A percentile compares a stretch with the other conserved stretches of the same genome.
phyloP scores from a whole-genome alignment of 2,797 vertebrate genomes.

The Anableps anableps region DNA sequence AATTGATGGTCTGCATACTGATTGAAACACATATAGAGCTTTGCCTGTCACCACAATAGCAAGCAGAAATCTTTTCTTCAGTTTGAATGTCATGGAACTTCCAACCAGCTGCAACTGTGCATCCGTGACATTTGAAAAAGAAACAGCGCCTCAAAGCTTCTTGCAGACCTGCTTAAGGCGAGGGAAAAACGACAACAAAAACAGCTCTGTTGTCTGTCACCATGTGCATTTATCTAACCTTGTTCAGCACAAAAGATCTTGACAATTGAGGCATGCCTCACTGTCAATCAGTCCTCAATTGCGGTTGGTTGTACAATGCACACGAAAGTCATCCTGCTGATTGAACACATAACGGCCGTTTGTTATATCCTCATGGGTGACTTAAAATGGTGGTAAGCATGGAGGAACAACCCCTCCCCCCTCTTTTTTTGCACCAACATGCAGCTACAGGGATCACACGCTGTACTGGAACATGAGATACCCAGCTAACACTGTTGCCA shows the following conservation, averaged over 20 bases:
- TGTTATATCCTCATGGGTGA: constrained; percentile 53
- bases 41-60: constrained; percentile 27
- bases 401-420: constrained; percentile 16
- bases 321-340: background rate
- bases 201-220: constrained; percentile 56
- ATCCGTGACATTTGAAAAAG: constrained; percentile 69
- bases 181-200: constrained; percentile 55
- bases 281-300: constrained; percentile 19
- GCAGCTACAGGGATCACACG: constrained; percentile 65
- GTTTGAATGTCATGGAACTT: constrained; percentile 52
- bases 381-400: constrained; percentile 65
- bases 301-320: background rate
- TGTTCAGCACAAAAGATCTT: constrained; percentile 16
- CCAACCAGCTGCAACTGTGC: constrained; percentile 41
- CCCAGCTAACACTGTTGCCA: constrained; percentile 81
- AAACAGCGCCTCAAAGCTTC: constrained; percentile 58
- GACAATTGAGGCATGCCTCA: background rate
- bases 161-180: constrained; percentile 51
- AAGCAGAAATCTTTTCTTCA: constrained; percentile 4
- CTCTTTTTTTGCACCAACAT: constrained; percentile 11
- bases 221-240: constrained; percentile 54
- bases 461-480: constrained; percentile 73
- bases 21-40: constrained; percentile 26
- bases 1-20: constrained; percentile 19
- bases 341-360: constrained; percentile 49